Evolutionary conservation across 2,113 vertebrate genomes (phyloP).

Genomic region (Trematocara zebra): DNA sequence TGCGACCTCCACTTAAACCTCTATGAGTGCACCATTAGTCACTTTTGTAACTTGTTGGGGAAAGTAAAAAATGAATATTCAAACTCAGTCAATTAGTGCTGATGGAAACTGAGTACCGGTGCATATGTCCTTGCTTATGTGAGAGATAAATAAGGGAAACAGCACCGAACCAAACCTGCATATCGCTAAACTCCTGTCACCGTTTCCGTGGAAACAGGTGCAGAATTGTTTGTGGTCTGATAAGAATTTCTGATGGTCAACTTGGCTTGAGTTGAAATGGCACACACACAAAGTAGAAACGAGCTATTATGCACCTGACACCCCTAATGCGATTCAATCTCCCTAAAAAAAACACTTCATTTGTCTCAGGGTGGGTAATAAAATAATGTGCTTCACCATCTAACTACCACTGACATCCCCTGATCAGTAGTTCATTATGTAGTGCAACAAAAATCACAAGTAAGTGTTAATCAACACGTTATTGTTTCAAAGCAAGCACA

Average conservation of each 20-base stretch:
- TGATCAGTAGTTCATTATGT: not conserved
- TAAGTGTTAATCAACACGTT: not conserved
- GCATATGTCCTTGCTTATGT: not conserved
- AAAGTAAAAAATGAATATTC: not conserved
- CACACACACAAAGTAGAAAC: not conserved
- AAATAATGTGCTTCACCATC: not conserved
- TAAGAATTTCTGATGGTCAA: not conserved
- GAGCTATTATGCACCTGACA: not conserved
- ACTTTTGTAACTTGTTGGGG: not conserved
- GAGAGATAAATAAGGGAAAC: not conserved
- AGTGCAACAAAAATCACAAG: not conserved
- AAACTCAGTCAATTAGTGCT: not conserved
- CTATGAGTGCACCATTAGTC: not conserved
- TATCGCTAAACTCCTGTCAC: not conserved
- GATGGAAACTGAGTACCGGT: not conserved
- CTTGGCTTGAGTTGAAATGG: not conserved
- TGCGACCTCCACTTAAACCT: not conserved
- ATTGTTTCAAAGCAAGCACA: not conserved
- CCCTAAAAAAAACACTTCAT: not conserved
- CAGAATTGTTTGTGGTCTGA: not conserved
- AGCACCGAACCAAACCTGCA: not conserved
- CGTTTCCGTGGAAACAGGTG: conserved; percentile 32
- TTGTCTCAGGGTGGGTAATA: not conserved
- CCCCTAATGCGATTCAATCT: not conserved
- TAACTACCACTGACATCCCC: not conserved